phyloP scores from a whole-genome alignment of 2,797 vertebrate genomes.

The Oreochromis grahami region DNA sequence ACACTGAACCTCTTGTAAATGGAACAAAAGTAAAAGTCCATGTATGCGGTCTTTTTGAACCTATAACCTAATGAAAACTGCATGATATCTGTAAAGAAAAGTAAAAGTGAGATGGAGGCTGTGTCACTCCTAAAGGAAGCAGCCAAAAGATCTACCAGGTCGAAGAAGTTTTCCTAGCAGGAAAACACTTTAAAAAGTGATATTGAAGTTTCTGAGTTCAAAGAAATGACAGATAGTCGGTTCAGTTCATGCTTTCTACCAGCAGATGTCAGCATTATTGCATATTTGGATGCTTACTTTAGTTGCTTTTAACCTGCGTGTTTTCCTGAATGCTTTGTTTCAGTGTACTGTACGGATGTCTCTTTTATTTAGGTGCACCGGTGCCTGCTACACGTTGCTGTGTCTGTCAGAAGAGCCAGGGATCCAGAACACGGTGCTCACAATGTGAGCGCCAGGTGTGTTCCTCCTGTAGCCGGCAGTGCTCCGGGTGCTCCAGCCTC shows the following conservation, averaged over 20 bases:
- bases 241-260: conserved; percentile 15
- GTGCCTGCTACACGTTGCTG: conserved; percentile 57
- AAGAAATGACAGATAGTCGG: not conserved
- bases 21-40: not conserved
- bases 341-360: not conserved
- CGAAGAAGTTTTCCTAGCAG: not conserved
- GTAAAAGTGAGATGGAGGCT: not conserved
- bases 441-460: conserved; percentile 74
- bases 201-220: not conserved
- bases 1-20: not conserved
- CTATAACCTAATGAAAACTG: not conserved
- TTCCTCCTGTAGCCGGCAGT: conserved; percentile 68
- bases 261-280: conserved; percentile 52
- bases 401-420: conserved; percentile 70
- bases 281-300: not conserved
- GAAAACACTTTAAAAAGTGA: not conserved
- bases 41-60: not conserved
- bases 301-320: not conserved
- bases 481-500: conserved; percentile 66
- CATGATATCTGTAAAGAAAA: not conserved
- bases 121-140: not conserved
- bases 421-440: conserved; percentile 53
- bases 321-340: not conserved
- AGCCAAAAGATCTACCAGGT: not conserved
- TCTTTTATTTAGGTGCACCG: conserved; percentile 36